Evolutionary conservation across 2,888 invertebrate species (phyloP), one percentile per base, ranked within the genome.

Genomic region (Pocota personata): DNA sequence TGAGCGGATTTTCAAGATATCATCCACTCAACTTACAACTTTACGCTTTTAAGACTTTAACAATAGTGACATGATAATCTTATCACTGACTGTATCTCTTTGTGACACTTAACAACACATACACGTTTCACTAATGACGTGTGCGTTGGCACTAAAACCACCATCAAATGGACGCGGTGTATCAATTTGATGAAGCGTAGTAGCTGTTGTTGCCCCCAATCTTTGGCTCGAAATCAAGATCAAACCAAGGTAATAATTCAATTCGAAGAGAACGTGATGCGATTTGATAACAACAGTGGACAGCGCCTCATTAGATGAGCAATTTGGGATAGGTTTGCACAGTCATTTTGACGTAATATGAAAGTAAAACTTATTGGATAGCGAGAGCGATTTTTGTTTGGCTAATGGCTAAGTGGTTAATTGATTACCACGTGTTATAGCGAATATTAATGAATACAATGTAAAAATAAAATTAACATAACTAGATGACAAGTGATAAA

Each of bases 401-500:
- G 35, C 30, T 46, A 24, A 48, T 48, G 21, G 37, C 40, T 48
- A 4, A 66, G 40, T 21, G 16, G n/a, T 24, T 21, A 14, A 40
- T 24, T 14, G 8, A 40, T 10, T 5, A 50, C 37, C 50, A 67
- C 24, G 67, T 37, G 35, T 37, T 40, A 37, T 40, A 40, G 21
- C 24, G 21, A 40, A 55, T 30, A 57, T 30, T 30, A 67, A 67
- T 52, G 30, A 16, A 0, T 55, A 10, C 21, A 27, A 37, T 19
- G 12, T 37, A 62, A 27, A 37, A 55, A 40, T 14, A 10, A 16
- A 48, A 76, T 76, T 76, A 76, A 24, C 67, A 76, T 67, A 76
- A 76, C 57, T 24, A 52, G 76, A 57, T 67, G 76, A 58, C 57
- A 67, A 58, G 46, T 58, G 58, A 76, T 71, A 71, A 71, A 58